A percentile compares a stretch with the other conserved stretches of the same genome.
Evolutionary conservation across 2,797 vertebrate species (phyloP).

Genomic region (Oreortyx pictus): DNA sequence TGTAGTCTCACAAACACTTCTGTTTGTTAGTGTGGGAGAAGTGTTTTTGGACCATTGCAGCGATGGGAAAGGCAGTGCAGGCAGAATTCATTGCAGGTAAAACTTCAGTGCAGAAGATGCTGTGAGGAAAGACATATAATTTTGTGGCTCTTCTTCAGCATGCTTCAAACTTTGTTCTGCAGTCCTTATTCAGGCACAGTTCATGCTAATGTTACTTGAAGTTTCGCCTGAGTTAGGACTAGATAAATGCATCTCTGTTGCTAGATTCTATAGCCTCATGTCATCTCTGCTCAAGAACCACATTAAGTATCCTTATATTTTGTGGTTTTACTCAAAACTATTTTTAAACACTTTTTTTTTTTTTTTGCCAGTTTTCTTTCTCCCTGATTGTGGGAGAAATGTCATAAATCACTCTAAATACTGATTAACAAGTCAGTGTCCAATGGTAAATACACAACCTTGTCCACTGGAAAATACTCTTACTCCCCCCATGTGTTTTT

Average conservation of each 20-base stretch:
- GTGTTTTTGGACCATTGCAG: conserved; percentile 22
- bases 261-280: not conserved
- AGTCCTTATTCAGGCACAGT: not conserved
- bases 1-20: conserved; percentile 2
- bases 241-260: not conserved
- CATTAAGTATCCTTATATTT: not conserved
- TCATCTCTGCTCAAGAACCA: not conserved
- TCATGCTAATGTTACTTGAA: not conserved
- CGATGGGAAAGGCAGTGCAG: conserved; percentile 47
- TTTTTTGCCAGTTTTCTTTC: not conserved
- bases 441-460: not conserved
- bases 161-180: not conserved
- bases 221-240: not conserved
- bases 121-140: conserved; percentile 8
- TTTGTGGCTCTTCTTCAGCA: not conserved
- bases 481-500: not conserved
- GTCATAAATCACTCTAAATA: conserved; percentile 17
- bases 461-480: not conserved
- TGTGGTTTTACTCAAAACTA: not conserved
- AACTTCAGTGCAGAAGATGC: conserved; percentile 19
- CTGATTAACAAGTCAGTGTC: conserved; percentile 1
- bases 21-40: conserved; percentile 15
- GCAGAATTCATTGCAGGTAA: conserved; percentile 4
- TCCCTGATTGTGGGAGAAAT: not conserved
- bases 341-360: not conserved